Percentiles rank a stretch among this genome's conserved stretches.
phyloP scores from a whole-genome alignment of 2,797 vertebrate genomes.

The Pangasius larnaudii region DNA sequence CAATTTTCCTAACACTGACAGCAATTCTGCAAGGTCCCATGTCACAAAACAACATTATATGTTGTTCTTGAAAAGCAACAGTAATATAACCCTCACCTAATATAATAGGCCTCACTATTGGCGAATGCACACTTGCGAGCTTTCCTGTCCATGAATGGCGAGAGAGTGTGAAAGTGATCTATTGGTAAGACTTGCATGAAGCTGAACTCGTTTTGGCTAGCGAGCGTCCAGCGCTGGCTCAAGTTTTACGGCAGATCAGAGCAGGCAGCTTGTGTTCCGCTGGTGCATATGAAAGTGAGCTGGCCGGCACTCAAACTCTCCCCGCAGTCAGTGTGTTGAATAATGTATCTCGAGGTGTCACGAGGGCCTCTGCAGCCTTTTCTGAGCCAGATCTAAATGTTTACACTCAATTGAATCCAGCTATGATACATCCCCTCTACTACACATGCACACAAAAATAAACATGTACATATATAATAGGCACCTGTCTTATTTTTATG shows the following conservation, averaged over 20 bases:
- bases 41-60: not conserved
- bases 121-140: conserved; percentile 9
- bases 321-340: conserved; percentile 60
- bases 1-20: not conserved
- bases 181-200: conserved; percentile 45
- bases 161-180: conserved; percentile 49
- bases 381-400: conserved; percentile 66
- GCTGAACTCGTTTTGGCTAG: conserved; percentile 45
- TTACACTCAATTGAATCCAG: conserved; percentile 61
- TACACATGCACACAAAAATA: conserved; percentile 38
- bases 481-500: conserved; percentile 23
- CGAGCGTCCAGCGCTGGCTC: conserved; percentile 55
- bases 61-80: conserved; percentile 23
- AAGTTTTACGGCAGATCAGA: conserved; percentile 55
- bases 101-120: conserved; percentile 22
- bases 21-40: not conserved
- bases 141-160: conserved; percentile 24
- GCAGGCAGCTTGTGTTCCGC: conserved; percentile 57
- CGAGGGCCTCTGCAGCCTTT: conserved; percentile 59
- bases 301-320: conserved; percentile 54
- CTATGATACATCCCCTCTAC: conserved; percentile 52
- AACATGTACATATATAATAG: conserved; percentile 30
- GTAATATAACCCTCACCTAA: not conserved
- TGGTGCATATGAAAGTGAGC: conserved; percentile 57
- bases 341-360: conserved; percentile 68